Evolutionary conservation across 1,140 invertebrate species (phyloP), one percentile per base, ranked within the genome.

Genomic region (Drosophila saltans): DNA sequence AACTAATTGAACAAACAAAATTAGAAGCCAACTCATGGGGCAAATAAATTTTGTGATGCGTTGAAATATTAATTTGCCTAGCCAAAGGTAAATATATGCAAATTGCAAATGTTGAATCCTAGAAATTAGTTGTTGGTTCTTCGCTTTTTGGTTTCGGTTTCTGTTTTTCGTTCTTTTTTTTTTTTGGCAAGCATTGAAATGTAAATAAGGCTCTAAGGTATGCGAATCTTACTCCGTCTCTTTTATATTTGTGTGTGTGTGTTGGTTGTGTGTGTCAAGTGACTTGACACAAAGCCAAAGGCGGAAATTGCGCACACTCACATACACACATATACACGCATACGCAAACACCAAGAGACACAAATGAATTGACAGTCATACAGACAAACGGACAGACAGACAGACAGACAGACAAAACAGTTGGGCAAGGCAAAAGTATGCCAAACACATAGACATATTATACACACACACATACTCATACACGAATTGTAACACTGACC

Each of bases 1-100:
- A 84, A 72, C 84, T 88, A 88, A 88, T 88, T 89, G 84, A 88
- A 89, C 84, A 52, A 72, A 85, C 74, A 75, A 84, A 88, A 88
- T 89, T 88, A 89, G 89, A 81, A 80, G 66, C 60, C 45, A 63
- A 62, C 79, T 75, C 75, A 41, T 60, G 83, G 66, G 82, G 61
- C 67, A 71, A 45, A 80, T 82, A 86, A 83, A 52, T 52, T 52
- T 52, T 52, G 21, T 52, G 45, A 52, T 52, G 45, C 45, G 45
- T 52, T 52, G 65, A 72, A 64, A 39, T 43, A 73, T 56, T 72
- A 52, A 52, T 52, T 52, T 52, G 45, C 45, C 45, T 52, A 52
- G 45, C 9, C n/a, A 52, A 52, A 26, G 45, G 45, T 52, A 26
- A 52, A 52, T 26, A 52, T 52, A 52, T 75, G 73, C 73, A 75